phyloP scores from a whole-genome alignment of 1,140 invertebrate species.

The Pogonomyrmex barbatus region DNA sequence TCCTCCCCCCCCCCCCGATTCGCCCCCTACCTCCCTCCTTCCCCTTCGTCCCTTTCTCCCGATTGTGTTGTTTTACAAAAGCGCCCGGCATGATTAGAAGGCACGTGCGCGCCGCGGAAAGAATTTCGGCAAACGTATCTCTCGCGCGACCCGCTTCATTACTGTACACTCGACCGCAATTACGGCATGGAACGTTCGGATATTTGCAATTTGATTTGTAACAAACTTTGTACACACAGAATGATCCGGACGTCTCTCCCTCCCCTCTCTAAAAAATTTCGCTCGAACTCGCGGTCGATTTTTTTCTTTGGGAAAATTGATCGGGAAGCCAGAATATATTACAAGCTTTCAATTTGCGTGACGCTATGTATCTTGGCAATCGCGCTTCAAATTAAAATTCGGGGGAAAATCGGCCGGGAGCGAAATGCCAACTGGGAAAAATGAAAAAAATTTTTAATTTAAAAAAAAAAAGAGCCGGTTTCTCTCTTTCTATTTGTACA shows the following conservation, averaged over 20 bases:
- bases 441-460: slow-evolving; percentile 43
- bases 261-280: background rate
- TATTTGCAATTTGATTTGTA: slow-evolving; percentile 24
- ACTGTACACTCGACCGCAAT: slow-evolving; percentile 13
- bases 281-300: background rate
- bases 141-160: slow-evolving; percentile 27
- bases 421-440: background rate
- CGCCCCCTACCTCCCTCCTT: background rate
- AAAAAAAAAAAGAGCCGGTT: background rate
- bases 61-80: slow-evolving; percentile 31
- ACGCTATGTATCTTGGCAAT: slow-evolving; percentile 31
- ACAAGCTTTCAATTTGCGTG: slow-evolving; percentile 39
- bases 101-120: background rate
- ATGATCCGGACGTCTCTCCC: background rate
- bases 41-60: too few species aligned
- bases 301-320: slow-evolving; percentile 34
- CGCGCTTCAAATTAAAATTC: slow-evolving; percentile 40
- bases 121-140: slow-evolving; percentile 37
- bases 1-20: too few species aligned
- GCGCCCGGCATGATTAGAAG: slow-evolving; percentile 40
- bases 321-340: background rate
- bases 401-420: slow-evolving; percentile 21
- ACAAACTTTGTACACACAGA: slow-evolving; percentile 12
- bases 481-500: background rate
- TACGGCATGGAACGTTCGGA: background rate